These are phyloP conservation scores for Ancistrus triradiatus DNA, from an alignment of 2,113 vertebrate genomes.

Conservation along the genomic window DNA sequence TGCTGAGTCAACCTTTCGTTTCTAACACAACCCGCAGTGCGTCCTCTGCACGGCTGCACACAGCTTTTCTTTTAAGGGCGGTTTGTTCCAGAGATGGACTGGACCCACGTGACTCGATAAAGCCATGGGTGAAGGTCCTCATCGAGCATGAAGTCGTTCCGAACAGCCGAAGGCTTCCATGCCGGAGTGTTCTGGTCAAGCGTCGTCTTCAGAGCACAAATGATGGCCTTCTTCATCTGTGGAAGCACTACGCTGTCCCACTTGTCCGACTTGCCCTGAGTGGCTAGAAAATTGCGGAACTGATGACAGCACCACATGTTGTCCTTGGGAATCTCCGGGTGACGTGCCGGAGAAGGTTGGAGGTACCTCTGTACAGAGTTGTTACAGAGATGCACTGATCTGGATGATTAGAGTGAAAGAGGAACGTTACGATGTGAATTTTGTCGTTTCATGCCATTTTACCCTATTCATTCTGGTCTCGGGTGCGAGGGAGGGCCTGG, in stretches of 20 bases:
- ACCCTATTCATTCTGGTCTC: too few species aligned
- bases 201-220: slow-evolving; percentile 73
- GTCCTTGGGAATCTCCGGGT: slow-evolving; percentile 72
- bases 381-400: slow-evolving; percentile 86
- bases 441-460: too few species aligned
- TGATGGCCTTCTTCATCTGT: slow-evolving; percentile 81
- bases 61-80: too few species aligned
- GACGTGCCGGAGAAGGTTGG: slow-evolving; percentile 60
- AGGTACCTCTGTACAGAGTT: slow-evolving; percentile 83
- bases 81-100: slow-evolving; percentile 87
- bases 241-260: slow-evolving; percentile 77
- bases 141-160: slow-evolving; percentile 88
- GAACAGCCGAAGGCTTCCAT: slow-evolving; percentile 85
- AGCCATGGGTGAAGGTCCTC: slow-evolving; percentile 85
- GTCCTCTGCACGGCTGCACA: too few species aligned
- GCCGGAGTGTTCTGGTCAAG: slow-evolving; percentile 76
- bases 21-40: too few species aligned
- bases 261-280: slow-evolving; percentile 55
- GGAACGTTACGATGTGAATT: too few species aligned
- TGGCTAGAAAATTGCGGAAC: slow-evolving; percentile 70
- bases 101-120: slow-evolving; percentile 86
- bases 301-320: slow-evolving; percentile 84
- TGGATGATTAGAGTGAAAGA: slow-evolving; percentile 41
- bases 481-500: too few species aligned
- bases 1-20: too few species aligned